phyloP scores from a whole-genome alignment of 2,797 vertebrate genomes.

The Aratinga solstitialis region DNA sequence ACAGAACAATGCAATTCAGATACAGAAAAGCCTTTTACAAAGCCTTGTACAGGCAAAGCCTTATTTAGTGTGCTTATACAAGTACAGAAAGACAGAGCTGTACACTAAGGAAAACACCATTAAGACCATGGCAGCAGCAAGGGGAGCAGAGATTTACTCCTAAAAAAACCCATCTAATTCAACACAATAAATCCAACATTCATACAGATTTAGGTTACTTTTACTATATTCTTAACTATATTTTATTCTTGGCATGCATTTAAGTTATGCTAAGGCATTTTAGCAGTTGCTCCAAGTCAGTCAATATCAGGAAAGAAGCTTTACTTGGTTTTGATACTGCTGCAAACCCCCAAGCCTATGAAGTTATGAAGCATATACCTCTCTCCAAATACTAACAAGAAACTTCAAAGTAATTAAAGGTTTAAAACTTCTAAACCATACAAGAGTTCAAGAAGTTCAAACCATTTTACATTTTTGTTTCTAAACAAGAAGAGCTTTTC shows the following conservation, averaged over 20 bases:
- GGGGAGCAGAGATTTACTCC: neutral
- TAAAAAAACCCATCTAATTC: neutral
- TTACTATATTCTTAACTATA: neutral
- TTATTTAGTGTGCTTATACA: neutral
- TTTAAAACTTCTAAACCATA: neutral
- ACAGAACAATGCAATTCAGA: neutral
- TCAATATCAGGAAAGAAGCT: neutral
- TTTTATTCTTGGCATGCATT: neutral
- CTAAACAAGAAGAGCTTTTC: neutral
- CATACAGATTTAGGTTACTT: neutral
- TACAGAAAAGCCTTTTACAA: neutral
- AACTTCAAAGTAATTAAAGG: neutral
- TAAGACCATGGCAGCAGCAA: neutral
- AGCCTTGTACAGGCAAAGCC: neutral
- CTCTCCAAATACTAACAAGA: neutral
- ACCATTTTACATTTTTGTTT: neutral
- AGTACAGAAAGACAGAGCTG: neutral
- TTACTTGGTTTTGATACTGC: neutral
- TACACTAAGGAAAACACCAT: neutral
- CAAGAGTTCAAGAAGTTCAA: neutral
- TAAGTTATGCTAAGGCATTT: constrained; percentile 4
- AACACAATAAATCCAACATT: neutral
- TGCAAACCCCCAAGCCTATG: neutral
- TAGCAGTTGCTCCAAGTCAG: constrained; percentile 1
- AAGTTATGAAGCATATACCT: neutral